Base-by-base conservation (phyloP, 1,140 invertebrate genomes). In the Euura saliciscinereae region DNA sequence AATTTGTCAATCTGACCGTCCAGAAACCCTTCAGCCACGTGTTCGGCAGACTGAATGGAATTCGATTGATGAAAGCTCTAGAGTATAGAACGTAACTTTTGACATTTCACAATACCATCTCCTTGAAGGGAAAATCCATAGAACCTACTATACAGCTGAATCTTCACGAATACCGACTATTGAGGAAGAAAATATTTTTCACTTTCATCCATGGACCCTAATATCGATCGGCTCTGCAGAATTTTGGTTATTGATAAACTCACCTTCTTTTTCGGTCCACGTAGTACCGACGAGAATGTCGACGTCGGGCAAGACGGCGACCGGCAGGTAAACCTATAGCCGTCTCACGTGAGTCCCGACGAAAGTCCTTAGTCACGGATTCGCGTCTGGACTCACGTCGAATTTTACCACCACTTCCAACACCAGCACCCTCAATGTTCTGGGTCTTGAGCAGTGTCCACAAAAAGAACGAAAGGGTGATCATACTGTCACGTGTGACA, bases 221-320 rank as follows among this genome's bases (percentile, higher is more conserved):
- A 28, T 28, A 28, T 28, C 28, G 28, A 28, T 28, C 28, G 28
- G 28, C 28, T 28, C 28, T 28, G 28, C 28, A 28, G 28, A 28
- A 28, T 28, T 28, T 28, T 28, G 28, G 28, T 28, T 28, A 28
- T 28, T 28, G 28, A 28, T 28, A 28, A 51, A 77, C 83, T 85
- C 78, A 85, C 84, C 84, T 85, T 66, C 71, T 78, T 65, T 79
- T 82, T 72, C 81, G 82, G n/a, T 85, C 83, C 72, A 81, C 73
- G 73, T 83, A 79, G 77, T 83, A 83, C 43, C 83, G 79, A 11
- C 84, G 82, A 65, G 84, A 85, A 43, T 82, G 82, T 7, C 82
- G 77, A 45, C 82, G 79, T 43, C 68, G 71, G 68, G 78, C 76
- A 5, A 78, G 75, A n/a, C 83, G 78, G 10, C 79, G 79, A 73